Conservation (phyloP, 30 jellyfish, hydroid and myxozoan genomes). For the Hydra vulgaris region DNA sequence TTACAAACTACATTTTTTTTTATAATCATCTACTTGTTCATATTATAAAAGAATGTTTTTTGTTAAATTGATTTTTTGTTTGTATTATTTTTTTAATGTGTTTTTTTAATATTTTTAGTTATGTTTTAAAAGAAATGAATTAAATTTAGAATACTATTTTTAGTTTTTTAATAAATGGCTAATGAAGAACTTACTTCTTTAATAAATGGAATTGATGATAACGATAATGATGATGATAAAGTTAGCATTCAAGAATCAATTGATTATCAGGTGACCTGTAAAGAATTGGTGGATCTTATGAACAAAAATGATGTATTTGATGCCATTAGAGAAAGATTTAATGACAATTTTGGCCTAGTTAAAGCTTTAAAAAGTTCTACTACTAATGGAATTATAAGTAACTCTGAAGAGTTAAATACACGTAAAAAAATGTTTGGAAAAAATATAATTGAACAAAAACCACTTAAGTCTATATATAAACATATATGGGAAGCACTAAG, state of each 20-base stretch:
- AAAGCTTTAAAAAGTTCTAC: slow-evolving; percentile 66
- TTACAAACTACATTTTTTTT: too few species aligned
- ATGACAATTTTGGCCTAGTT: slow-evolving; percentile 65
- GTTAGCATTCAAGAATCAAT: slow-evolving; percentile 48
- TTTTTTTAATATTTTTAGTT: too few species aligned
- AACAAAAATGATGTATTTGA: slow-evolving; percentile 36
- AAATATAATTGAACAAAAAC: slow-evolving; percentile 84
- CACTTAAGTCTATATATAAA: slow-evolving; percentile 57
- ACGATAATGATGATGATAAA: slow-evolving; percentile 9
- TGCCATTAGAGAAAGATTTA: slow-evolving; percentile 47
- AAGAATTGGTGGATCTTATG: slow-evolving; percentile 60
- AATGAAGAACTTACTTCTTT: not conserved
- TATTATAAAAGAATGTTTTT: too few species aligned
- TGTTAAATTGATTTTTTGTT: too few species aligned
- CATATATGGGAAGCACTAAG: slow-evolving; percentile 89
- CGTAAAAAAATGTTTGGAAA: slow-evolving; percentile 60
- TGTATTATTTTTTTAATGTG: too few species aligned
- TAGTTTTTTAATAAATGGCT: not conserved
- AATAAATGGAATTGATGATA: not conserved
- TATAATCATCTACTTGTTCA: too few species aligned
- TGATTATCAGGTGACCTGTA: slow-evolving; percentile 52
- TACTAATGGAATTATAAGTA: slow-evolving; percentile 56
- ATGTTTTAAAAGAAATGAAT: too few species aligned
- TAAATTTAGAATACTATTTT: too few species aligned
- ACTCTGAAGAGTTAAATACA: slow-evolving; percentile 43